Base-by-base conservation (phyloP, 2,888 invertebrate species). In the Hypolimnas misippus region DNA sequence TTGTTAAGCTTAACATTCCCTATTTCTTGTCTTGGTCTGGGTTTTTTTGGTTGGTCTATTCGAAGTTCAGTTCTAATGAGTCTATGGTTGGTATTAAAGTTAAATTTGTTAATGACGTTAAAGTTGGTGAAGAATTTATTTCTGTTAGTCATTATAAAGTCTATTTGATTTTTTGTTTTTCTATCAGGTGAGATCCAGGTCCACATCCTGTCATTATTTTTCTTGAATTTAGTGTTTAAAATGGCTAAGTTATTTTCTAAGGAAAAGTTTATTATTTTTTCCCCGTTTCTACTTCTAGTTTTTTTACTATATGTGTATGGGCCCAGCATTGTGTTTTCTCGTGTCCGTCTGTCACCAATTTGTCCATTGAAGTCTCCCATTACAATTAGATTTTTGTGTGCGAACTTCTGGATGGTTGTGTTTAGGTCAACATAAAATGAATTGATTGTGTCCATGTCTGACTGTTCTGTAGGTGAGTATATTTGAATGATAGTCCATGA, bases 401-500 rank as follows among this genome's bases (percentile, higher is more conserved):
- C 33, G 25, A 63, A 54, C 12, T 70, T n/a, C 12, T 52, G 56
- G 31, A 66, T 68, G 2, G 57, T 31, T 52, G 67, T 25, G 25
- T 67, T 67, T 14, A 68, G 16, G 3, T 65, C 50, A 8, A 8
- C 14, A 44, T 67, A 67, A 33, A 69, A 69, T 35, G 50, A 35
- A n/a, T 70, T 38, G 14, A 66, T 69, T 57, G 61, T 61, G 50
- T 54, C 59, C 19, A 33, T 5, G 5, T 59, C 38, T 12, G 63
- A 56, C 57, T 66, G 64, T 60, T 69, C 68, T n/a, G 73, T 73
- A 7, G 72, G 73, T 12, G 71, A 73, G 19, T 75, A 73, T 17
- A 71, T 38, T 66, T 73, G 71, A 59, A 73, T 17, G 12, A 75
- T 69, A 7, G 73, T 68, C 74, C 73, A 74, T 16, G 63, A n/a